Percentiles rank a stretch among this genome's conserved stretches.
Evolutionary conservation across 2,113 vertebrate genomes (phyloP).

Genomic region (Sphaerodactylus townsendi): DNA sequence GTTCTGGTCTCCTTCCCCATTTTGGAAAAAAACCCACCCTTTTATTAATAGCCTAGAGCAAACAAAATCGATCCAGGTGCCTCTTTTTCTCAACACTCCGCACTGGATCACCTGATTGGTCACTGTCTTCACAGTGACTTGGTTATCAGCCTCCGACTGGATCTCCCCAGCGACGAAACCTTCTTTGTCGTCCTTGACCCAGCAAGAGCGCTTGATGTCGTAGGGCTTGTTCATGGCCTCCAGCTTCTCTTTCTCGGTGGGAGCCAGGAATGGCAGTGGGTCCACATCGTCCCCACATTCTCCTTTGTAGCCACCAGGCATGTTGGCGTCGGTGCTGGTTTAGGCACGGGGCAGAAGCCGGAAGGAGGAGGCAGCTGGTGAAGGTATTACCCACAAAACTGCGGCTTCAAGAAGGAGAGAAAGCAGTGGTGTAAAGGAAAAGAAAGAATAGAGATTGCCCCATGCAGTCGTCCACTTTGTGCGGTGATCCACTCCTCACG

Average conservation of each 20-base stretch:
- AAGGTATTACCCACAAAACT: constrained; percentile 7
- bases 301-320: constrained; percentile 36
- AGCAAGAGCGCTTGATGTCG: constrained; percentile 55
- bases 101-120: constrained; percentile 37
- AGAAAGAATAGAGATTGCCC: background rate
- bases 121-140: constrained; percentile 22
- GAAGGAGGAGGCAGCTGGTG: background rate
- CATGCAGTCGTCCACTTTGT: background rate
- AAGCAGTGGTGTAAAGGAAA: background rate
- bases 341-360: constrained; percentile 11
- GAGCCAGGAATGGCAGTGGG: constrained; percentile 41
- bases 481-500: too few relatives aligned
- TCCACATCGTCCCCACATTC: constrained; percentile 43
- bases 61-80: too few relatives aligned
- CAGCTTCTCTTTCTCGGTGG: constrained; percentile 33
- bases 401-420: background rate
- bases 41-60: background rate
- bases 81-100: background rate
- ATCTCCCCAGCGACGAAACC: constrained; percentile 49
- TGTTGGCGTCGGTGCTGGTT: constrained; percentile 26
- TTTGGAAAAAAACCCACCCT: background rate
- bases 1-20: background rate
- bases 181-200: constrained; percentile 51
- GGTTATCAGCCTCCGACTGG: constrained; percentile 52
- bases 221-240: constrained; percentile 48